Evolutionary conservation across 2,888 invertebrate genomes (phyloP), one percentile per base, ranked within the genome.

Genomic region (Minunthozetes semirufus): DNA sequence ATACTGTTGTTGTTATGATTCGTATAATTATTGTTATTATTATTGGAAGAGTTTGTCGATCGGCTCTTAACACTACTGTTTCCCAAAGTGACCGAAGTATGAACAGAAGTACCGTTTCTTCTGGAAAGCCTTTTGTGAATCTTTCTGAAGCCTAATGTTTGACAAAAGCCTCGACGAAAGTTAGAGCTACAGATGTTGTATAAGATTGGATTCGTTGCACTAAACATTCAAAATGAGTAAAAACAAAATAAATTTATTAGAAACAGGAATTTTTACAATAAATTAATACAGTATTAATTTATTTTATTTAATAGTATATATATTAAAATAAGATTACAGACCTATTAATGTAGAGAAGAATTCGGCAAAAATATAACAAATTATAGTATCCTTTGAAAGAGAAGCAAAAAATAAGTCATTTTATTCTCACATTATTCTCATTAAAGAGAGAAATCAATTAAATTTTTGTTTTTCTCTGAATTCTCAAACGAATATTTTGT

Each of bases 131-230:
- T 3, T 63, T 63, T 63, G 17, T 63, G 61, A 29, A 63, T 63
- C 29, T 63, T 63, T 29, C 61, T 27, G 11, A 63, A 25, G 33
- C 70, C 70, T 25, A 70, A 25, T 42, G 70, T 70, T 5, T 48
- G 70, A 19, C 70, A 70, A 42, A 70, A 70, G 25, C 70, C 81
- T 25, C 78, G 89, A 9, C 94, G 87, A 84, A 94, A 94, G 82
- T 94, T 94, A 1, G 93, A 91, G 76, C 93, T 93, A 89, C 94
- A 92, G 75, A 94, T 87, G 83, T 93, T 94, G 84, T 94, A 94
- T 72, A 94, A 85, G 80, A 94, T 91, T 11, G 94, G 94, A 85
- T 94, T 94, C 75, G 93, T 89, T 11, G 93, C 93, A 63, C 61
- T 63, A 17, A 48, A 48, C 33, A 33, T 5, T 93, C 93, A 59